Percentiles rank a stretch among this genome's conserved stretches.
phyloP scores from a whole-genome alignment of 2,797 vertebrate genomes.

The Rhyacichthys aspro region DNA sequence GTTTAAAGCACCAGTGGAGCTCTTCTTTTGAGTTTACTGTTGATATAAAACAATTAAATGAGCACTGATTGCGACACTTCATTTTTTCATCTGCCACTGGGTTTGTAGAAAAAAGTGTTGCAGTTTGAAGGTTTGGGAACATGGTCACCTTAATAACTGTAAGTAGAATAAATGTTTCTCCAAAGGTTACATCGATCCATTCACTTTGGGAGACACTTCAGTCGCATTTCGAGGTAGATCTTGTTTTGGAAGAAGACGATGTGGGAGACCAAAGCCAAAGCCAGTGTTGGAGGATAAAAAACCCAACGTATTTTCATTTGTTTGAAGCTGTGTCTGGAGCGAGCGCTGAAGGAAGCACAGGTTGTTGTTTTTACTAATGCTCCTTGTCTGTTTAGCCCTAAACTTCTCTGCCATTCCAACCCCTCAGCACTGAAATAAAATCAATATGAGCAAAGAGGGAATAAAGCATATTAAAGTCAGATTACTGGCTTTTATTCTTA shows the following conservation, averaged over 20 bases:
- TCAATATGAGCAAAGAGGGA: slow-evolving; percentile 55
- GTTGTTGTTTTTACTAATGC: slow-evolving; percentile 49
- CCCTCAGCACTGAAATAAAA: slow-evolving; percentile 45
- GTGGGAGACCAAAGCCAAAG: slow-evolving; percentile 1
- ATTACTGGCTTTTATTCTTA: slow-evolving; percentile 40
- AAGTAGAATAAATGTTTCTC: no score
- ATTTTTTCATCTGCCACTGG: no score
- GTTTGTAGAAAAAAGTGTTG: no score
- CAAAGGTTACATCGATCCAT: no score
- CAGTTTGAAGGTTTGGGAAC: no score
- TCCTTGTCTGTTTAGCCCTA: slow-evolving; percentile 48
- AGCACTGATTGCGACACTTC: no score
- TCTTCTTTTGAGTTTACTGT: no score
- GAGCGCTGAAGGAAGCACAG: slow-evolving; percentile 36
- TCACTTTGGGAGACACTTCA: no score
- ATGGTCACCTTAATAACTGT: no score
- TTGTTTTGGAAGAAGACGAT: slow-evolving; percentile 29
- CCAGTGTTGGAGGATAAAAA: slow-evolving; percentile 5
- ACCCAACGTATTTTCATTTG: slow-evolving; percentile 33
- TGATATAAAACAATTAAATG: no score
- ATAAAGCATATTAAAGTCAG: slow-evolving; percentile 45
- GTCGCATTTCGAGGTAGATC: slow-evolving; percentile 14
- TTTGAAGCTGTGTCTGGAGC: slow-evolving; percentile 46
- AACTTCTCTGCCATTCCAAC: slow-evolving; percentile 44
- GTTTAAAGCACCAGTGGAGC: no score